Conservation (phyloP, 2,113 vertebrate species). For the Pseudopipra pipra region DNA sequence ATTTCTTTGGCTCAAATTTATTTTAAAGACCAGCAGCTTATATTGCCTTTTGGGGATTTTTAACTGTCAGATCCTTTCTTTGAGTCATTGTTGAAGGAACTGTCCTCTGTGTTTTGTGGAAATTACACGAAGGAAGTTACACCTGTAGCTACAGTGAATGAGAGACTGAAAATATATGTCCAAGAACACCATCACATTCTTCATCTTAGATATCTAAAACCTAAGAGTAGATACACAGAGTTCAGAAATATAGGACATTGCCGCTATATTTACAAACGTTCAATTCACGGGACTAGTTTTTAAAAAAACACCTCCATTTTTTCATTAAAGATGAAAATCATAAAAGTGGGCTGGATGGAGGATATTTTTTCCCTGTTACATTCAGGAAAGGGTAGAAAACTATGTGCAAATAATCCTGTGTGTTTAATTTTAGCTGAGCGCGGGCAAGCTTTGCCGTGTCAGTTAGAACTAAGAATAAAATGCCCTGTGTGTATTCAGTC, state of each 20-base stretch:
- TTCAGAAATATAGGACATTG: not conserved
- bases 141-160: not conserved
- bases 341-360: not conserved
- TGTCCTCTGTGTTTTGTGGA: not conserved
- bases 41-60: not conserved
- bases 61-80: not conserved
- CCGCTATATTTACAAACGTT: not conserved
- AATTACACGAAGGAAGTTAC: not conserved
- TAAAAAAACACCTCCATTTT: not conserved
- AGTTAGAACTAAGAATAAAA: conserved; percentile 19
- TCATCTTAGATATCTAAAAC: not conserved
- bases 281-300: not conserved
- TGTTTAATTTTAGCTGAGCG: conserved; percentile 8
- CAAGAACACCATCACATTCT: not conserved
- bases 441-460: not conserved
- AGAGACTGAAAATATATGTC: not conserved
- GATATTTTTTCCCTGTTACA: not conserved
- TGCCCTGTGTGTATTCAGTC: not conserved
- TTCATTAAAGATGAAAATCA: not conserved
- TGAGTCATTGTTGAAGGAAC: not conserved
- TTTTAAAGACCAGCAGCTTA: not conserved
- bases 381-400: not conserved
- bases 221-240: not conserved
- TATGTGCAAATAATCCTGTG: not conserved
- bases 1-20: not conserved